These are phyloP conservation scores for Myzus persicae DNA, from an alignment of 1,140 invertebrate species.

Conservation along the genomic window DNA sequence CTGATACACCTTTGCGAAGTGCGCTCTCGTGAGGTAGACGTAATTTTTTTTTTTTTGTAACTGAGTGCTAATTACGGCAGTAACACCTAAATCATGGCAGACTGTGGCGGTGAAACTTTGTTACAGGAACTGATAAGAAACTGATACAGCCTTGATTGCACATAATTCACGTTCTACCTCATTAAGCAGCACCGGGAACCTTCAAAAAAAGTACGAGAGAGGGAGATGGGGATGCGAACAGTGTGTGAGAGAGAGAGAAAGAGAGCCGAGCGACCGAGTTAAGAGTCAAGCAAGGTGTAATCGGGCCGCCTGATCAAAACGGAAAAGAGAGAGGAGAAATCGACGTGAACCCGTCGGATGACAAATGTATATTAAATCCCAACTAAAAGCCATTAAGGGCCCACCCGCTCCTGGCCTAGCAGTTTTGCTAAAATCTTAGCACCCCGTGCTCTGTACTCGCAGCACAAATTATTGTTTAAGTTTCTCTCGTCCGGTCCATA, in stretches of 20 bases:
- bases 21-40: neutral
- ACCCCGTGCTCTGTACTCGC: constrained; percentile 36
- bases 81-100: constrained; percentile 51
- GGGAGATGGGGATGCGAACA: neutral
- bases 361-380: constrained; percentile 58
- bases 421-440: constrained; percentile 56
- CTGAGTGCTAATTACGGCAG: constrained; percentile 52
- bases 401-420: neutral
- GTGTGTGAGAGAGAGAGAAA: neutral
- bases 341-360: constrained; percentile 57
- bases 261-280: neutral
- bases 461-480: constrained; percentile 57
- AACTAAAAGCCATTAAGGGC: constrained; percentile 58
- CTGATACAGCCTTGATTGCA: constrained; percentile 56
- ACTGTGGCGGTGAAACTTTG: constrained; percentile 54
- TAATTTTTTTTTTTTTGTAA: constrained; percentile 43
- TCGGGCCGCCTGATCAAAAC: constrained; percentile 41
- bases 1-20: neutral
- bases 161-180: constrained; percentile 58
- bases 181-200: constrained; percentile 41
- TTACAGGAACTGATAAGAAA: constrained; percentile 56
- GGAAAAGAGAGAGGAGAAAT: constrained; percentile 57
- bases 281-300: constrained; percentile 48
- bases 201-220: neutral
- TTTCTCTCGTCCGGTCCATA: constrained; percentile 54